A percentile compares a stretch with the other conserved stretches of the same genome.
phyloP scores from a whole-genome alignment of 2,113 vertebrate species.

The Lophotis ruficrista region DNA sequence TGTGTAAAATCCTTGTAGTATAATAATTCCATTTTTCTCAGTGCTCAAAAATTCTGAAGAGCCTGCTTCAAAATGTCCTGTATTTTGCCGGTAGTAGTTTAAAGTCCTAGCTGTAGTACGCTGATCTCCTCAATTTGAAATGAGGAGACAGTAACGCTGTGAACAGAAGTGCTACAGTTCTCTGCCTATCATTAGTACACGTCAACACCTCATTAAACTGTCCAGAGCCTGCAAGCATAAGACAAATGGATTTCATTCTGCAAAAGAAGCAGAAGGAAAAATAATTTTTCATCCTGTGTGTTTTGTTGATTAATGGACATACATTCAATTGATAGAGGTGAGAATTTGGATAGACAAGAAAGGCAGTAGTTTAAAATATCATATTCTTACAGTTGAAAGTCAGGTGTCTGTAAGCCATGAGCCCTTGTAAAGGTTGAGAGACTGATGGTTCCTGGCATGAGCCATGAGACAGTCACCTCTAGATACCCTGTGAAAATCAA shows the following conservation, averaged over 20 bases:
- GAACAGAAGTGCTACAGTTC: background rate
- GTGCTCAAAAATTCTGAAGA: background rate
- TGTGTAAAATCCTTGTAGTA: background rate
- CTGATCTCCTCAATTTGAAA: background rate
- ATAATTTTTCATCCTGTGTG: background rate
- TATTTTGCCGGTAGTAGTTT: background rate
- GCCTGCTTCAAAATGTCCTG: background rate
- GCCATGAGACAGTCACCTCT: background rate
- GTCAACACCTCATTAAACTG: constrained; percentile 34
- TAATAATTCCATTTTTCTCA: background rate
- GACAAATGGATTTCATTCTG: background rate
- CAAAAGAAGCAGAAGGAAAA: constrained; percentile 12
- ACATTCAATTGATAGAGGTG: background rate
- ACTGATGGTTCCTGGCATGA: background rate
- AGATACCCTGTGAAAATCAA: background rate
- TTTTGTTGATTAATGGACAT: background rate
- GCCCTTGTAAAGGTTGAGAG: background rate
- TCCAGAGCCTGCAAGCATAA: background rate
- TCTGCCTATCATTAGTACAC: background rate
- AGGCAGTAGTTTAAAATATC: background rate
- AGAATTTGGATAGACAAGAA: background rate
- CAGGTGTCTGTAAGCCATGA: background rate
- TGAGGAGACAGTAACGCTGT: background rate
- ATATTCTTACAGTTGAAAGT: background rate
- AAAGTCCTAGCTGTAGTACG: background rate